These are phyloP conservation scores for Brachylomia viminalis DNA, from an alignment of 2,888 invertebrate genomes.

Conservation along the genomic window DNA sequence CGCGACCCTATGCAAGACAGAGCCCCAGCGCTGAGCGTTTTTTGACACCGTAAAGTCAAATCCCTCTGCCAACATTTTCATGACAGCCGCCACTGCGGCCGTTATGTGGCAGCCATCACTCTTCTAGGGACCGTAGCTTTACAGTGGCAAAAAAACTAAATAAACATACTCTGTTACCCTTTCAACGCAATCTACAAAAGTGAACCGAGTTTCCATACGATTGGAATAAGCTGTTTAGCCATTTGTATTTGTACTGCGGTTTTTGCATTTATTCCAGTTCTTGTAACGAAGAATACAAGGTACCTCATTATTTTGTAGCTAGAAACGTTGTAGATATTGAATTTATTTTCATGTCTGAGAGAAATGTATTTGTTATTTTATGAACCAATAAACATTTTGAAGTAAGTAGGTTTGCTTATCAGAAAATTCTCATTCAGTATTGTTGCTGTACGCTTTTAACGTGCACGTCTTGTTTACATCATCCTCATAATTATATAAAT, in stretches of 20 bases:
- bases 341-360: slow-evolving; percentile 12
- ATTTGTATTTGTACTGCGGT: slow-evolving; percentile 11
- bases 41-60: too few relatives aligned
- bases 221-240: not conserved
- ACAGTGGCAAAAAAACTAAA: too few relatives aligned
- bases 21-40: too few relatives aligned
- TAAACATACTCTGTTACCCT: not conserved
- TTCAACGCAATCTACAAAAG: slow-evolving; percentile 25
- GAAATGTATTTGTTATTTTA: not conserved
- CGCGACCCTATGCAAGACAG: too few relatives aligned
- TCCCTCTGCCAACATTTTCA: too few relatives aligned
- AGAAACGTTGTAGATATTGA: slow-evolving; percentile 4
- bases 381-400: not conserved
- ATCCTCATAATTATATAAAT: too few relatives aligned
- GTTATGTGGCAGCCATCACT: too few relatives aligned
- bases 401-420: not conserved
- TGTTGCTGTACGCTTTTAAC: too few relatives aligned
- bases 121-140: too few relatives aligned
- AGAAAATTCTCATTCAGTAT: too few relatives aligned
- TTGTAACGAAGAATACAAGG: slow-evolving; percentile 13
- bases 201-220: not conserved
- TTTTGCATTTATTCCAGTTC: slow-evolving; percentile 17
- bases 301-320: slow-evolving; percentile 19
- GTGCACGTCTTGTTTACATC: too few relatives aligned
- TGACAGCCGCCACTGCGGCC: too few relatives aligned